These are phyloP conservation scores for Drosophila athabasca DNA, from an alignment of 1,140 invertebrate genomes.

Conservation along the genomic window DNA sequence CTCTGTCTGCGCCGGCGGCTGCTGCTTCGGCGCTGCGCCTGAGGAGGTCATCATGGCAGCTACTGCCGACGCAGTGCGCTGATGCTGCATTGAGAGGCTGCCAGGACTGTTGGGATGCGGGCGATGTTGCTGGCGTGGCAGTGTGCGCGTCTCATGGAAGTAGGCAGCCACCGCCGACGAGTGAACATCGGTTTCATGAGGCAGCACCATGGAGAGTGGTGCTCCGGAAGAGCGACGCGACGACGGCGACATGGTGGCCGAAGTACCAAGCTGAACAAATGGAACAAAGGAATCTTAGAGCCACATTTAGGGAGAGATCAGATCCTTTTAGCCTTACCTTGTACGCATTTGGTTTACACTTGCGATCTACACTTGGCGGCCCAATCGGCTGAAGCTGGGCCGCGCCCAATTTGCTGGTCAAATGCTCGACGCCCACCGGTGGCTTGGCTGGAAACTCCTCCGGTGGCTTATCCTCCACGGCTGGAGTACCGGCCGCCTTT, in stretches of 20 bases:
- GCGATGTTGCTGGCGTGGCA: constrained; percentile 71
- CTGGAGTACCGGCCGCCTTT: constrained; percentile 57
- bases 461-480: constrained; percentile 85
- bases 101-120: constrained; percentile 68
- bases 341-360: constrained; percentile 76
- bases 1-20: constrained; percentile 50
- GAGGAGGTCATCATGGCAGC: constrained; percentile 58
- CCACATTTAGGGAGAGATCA: too few relatives aligned
- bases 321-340: constrained; percentile 45
- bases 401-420: constrained; percentile 56
- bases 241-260: constrained; percentile 61
- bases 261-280: constrained; percentile 48
- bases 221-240: constrained; percentile 66
- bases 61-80: constrained; percentile 66
- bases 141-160: constrained; percentile 76
- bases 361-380: constrained; percentile 76
- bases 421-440: constrained; percentile 59
- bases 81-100: constrained; percentile 69
- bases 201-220: constrained; percentile 69
- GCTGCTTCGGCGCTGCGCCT: constrained; percentile 38
- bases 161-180: constrained; percentile 33
- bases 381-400: constrained; percentile 69
- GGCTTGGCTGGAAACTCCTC: constrained; percentile 73
- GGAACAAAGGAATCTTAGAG: neutral
- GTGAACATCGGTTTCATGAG: constrained; percentile 66